phyloP scores from a whole-genome alignment of 2,797 vertebrate species.

The Cuniculus paca region DNA sequence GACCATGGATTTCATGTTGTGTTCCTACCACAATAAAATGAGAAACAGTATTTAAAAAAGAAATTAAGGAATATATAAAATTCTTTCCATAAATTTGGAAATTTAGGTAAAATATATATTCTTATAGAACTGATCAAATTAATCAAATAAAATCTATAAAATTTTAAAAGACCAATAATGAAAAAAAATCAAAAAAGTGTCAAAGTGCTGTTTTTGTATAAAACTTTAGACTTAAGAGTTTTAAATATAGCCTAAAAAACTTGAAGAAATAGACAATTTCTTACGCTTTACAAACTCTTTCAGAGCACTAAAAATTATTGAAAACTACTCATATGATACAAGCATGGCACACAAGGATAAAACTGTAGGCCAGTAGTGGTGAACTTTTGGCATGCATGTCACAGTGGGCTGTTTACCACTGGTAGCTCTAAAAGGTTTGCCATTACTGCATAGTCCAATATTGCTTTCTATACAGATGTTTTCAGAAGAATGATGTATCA shows the following conservation, averaged over 20 bases:
- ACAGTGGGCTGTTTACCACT: background rate
- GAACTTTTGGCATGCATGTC: background rate
- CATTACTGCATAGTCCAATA: background rate
- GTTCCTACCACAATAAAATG: background rate
- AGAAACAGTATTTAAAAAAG: background rate
- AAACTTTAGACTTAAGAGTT: background rate
- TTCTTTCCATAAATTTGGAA: background rate
- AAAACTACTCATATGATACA: background rate
- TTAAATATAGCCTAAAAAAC: background rate
- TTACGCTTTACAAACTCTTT: background rate
- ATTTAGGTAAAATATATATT: background rate
- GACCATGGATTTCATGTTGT: background rate
- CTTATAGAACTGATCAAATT: constrained; percentile 13
- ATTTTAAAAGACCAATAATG: background rate
- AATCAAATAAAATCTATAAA: background rate
- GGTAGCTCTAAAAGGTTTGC: background rate
- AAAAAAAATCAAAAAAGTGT: constrained; percentile 22
- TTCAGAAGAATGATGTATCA: background rate
- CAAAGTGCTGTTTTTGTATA: background rate
- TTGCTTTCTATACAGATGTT: background rate
- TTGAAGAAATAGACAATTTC: background rate
- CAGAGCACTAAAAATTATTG: background rate
- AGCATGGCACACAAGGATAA: background rate
- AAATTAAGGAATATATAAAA: background rate
- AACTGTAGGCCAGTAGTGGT: background rate